Base-by-base conservation (phyloP, 2,888 invertebrate genomes). In the Eledona agricola region DNA sequence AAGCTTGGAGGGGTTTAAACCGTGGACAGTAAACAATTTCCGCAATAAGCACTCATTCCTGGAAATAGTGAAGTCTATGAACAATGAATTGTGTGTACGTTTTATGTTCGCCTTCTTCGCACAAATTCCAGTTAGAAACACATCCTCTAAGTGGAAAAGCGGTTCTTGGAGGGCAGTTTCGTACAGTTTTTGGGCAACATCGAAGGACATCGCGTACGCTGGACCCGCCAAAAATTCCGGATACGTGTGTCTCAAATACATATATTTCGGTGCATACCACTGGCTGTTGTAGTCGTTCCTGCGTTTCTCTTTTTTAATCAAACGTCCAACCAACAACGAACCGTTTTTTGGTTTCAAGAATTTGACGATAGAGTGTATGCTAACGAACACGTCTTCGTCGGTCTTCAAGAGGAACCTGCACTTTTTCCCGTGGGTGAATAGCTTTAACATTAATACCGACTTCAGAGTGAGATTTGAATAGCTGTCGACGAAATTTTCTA, bases 171-270 rank as follows among this genome's bases (percentile, higher is more conserved):
- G 71, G 0, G 90, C 86, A 1, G 85, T 83, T 20, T 79, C 72
- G 71, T 88, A 89, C 1, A 93, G 76, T 31, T 81, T 83, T 3
- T 72, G 72, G 0, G 86, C 86, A 0, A 88, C 81, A 60, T 85
- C 83, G 1, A 81, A 72, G 1, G 89, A 87, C 79, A 92, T 81
- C 2, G 86, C 81, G 75, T 92, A 92, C 1, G 88, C 90, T 1
- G 89, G 88, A 4, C 92, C 92, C 0, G 90, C 90, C 43, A 92
- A 74, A 73, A 91, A 92, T 60, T 86, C 84, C 2, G 92, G 92
- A 79, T 90, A 92, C 32, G 82, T 80, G 26, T 82, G 79, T 0
- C 82, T 85, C 1, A 81, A 77, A 72, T 83, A 92, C 86, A 92
- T 88, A 70, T 90, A 90, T 16, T 82, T 83, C 1, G 92, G 91